phyloP scores from a whole-genome alignment of 2,113 vertebrate species.

The Equus quagga region DNA sequence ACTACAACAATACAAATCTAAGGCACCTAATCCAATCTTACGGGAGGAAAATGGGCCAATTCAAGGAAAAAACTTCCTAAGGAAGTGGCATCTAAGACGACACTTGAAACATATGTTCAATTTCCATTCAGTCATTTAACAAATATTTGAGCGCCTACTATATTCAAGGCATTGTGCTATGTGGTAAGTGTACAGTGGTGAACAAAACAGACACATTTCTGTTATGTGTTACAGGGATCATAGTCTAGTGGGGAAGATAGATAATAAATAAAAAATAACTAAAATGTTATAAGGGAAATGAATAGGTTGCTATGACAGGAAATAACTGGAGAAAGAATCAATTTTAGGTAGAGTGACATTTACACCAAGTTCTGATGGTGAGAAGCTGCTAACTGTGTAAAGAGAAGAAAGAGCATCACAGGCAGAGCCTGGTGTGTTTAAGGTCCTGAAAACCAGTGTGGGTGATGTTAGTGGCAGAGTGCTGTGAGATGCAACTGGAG shows the following conservation, averaged over 20 bases:
- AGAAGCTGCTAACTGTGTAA: not conserved
- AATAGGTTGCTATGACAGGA: not conserved
- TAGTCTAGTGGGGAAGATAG: not conserved
- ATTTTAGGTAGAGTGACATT: not conserved
- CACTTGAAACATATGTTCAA: not conserved
- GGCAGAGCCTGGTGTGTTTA: not conserved
- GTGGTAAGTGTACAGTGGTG: not conserved
- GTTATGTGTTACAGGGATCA: not conserved
- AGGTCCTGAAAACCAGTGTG: not conserved
- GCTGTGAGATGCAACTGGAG: not conserved
- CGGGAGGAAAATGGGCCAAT: not conserved
- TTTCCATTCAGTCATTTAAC: constrained; percentile 5
- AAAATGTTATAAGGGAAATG: not conserved
- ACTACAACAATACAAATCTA: not conserved
- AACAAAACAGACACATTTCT: not conserved
- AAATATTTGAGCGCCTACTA: not conserved
- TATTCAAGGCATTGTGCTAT: not conserved
- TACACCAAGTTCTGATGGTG: not conserved
- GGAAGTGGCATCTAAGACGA: not conserved
- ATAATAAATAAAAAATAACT: not conserved
- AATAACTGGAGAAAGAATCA: not conserved
- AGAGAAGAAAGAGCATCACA: not conserved
- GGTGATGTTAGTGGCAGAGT: not conserved
- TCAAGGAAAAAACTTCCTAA: not conserved
- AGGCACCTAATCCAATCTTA: not conserved